phyloP scores from a whole-genome alignment of 2,113 vertebrate genomes.

The Paramisgurnus dabryanus region DNA sequence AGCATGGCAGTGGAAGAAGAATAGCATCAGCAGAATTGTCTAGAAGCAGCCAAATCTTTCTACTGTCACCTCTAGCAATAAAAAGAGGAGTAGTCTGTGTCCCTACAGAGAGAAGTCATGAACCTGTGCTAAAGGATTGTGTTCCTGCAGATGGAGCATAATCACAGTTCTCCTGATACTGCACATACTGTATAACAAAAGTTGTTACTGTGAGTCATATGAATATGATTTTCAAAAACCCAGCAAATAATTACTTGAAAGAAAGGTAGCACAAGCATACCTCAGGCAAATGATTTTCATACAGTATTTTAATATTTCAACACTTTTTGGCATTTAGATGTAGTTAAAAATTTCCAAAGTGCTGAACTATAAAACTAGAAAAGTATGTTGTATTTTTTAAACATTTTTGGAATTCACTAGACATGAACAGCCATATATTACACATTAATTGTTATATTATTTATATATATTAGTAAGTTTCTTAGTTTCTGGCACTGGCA shows the following conservation, averaged over 20 bases:
- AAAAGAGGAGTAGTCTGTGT: neutral
- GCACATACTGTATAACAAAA: neutral
- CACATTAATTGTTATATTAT: neutral
- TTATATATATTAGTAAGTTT: neutral
- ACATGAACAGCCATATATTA: neutral
- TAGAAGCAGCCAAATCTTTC: constrained; percentile 1
- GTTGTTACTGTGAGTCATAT: neutral
- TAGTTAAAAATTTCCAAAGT: too few species aligned
- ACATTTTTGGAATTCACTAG: too few species aligned
- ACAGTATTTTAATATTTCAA: too few species aligned
- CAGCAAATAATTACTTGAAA: too few species aligned
- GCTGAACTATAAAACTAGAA: too few species aligned
- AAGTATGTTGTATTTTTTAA: too few species aligned
- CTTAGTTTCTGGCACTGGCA: neutral
- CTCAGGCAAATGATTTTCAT: too few species aligned
- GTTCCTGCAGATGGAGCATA: neutral
- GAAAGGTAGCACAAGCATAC: too few species aligned
- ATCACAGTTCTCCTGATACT: neutral
- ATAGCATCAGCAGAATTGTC: constrained; percentile 43
- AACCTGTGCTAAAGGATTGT: neutral
- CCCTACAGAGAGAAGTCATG: constrained; percentile 7
- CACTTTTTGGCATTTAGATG: too few species aligned
- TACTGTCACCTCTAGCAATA: neutral
- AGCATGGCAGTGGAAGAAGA: constrained; percentile 37
- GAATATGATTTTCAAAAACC: too few species aligned